These are phyloP conservation scores for Dynastes tityus DNA, from an alignment of 2,888 invertebrate genomes.

Conservation along the genomic window DNA sequence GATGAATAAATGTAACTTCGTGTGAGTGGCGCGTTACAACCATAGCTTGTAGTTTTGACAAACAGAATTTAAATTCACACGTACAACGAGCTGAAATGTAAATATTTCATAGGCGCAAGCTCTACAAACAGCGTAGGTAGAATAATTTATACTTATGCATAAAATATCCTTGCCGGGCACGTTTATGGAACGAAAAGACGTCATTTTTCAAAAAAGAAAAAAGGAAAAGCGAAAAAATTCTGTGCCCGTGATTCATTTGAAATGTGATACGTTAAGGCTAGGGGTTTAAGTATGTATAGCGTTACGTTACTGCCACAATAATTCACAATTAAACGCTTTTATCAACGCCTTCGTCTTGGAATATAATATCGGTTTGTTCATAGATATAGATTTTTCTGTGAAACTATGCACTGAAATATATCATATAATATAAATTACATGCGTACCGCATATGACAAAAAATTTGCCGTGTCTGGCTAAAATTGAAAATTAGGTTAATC, in stretches of 20 bases:
- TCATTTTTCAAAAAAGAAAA: slow-evolving; percentile 36
- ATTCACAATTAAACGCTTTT: slow-evolving; percentile 26
- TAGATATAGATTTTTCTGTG: not conserved
- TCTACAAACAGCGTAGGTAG: slow-evolving; percentile 61
- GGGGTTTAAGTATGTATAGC: slow-evolving; percentile 11
- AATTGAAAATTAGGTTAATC: not conserved
- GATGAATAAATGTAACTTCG: slow-evolving; percentile 28
- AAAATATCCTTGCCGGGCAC: slow-evolving; percentile 57
- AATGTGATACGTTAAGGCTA: slow-evolving; percentile 32
- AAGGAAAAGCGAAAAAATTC: slow-evolving; percentile 22
- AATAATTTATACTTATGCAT: slow-evolving; percentile 64
- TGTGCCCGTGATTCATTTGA: slow-evolving; percentile 48
- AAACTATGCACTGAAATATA: not conserved
- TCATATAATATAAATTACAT: not conserved
- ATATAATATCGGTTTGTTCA: not conserved
- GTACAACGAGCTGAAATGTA: slow-evolving; percentile 63
- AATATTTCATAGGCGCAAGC: slow-evolving; percentile 63
- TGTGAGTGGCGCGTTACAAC: slow-evolving; percentile 28
- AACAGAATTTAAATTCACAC: slow-evolving; percentile 64
- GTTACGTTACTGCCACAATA: slow-evolving; percentile 32
- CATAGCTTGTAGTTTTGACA: slow-evolving; percentile 61
- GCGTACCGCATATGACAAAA: not conserved
- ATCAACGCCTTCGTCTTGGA: slow-evolving; percentile 11
- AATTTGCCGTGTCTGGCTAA: not conserved
- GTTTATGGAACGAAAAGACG: slow-evolving; percentile 46